A percentile compares a stretch with the other conserved stretches of the same genome.
Conservation (phyloP, 2,113 vertebrate species). For the Atractosteus spatula region DNA sequence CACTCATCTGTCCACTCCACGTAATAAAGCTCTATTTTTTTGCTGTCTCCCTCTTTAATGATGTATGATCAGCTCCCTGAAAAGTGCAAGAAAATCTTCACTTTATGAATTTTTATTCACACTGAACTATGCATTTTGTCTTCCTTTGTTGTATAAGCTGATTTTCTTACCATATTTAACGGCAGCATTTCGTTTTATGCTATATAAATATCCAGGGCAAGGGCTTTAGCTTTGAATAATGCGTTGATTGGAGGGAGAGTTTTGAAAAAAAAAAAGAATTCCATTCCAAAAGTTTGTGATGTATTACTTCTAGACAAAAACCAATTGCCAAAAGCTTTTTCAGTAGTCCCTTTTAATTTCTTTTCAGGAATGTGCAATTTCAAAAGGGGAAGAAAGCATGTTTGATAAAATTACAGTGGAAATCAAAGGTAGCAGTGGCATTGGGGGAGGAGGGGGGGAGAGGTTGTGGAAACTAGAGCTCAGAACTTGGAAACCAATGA, state of each 20-base stretch:
- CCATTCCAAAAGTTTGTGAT: too few species aligned
- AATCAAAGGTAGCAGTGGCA: too few species aligned
- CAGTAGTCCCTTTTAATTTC: background rate
- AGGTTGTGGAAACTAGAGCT: too few species aligned
- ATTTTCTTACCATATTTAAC: conserved; percentile 59
- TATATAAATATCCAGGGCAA: conserved; percentile 39
- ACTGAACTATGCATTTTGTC: conserved; percentile 36
- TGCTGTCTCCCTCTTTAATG: conserved; percentile 9
- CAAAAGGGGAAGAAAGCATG: background rate
- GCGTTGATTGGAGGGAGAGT: conserved; percentile 6
- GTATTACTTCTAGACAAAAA: too few species aligned
- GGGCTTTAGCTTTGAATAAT: conserved; percentile 2
- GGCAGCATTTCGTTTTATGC: conserved; percentile 51
- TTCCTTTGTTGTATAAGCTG: conserved; percentile 41
- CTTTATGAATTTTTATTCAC: conserved; percentile 37
- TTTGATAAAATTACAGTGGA: too few species aligned
- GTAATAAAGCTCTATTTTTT: background rate
- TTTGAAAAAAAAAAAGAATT: background rate
- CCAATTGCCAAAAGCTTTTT: too few species aligned
- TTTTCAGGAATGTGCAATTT: background rate
- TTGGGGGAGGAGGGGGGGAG: too few species aligned
- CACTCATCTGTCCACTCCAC: too few species aligned
- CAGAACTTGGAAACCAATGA: too few species aligned
- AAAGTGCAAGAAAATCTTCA: background rate
- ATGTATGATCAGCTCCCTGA: conserved; percentile 13